Conservation (phyloP, 1,140 invertebrate genomes). For the Lepidotrigona ventralis region DNA sequence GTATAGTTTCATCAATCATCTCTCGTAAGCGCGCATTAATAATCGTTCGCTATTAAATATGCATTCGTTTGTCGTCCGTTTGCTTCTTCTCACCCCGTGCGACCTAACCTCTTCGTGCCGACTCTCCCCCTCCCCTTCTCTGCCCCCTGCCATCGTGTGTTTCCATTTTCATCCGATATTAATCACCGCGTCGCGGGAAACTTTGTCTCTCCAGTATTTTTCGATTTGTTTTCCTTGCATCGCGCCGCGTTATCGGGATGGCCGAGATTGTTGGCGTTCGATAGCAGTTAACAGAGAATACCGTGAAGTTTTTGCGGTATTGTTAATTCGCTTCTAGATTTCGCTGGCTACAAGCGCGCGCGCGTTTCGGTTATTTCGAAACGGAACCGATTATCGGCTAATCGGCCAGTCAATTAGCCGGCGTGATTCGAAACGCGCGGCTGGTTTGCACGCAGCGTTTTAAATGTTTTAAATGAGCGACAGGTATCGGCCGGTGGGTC, state of each 20-base stretch:
- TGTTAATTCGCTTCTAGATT: background rate
- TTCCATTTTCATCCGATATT: conserved; percentile 1
- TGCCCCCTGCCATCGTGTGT: background rate
- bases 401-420: conserved; percentile 16
- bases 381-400: background rate
- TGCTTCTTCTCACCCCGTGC: conserved; percentile 21
- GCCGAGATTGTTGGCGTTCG: background rate
- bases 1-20: conserved; percentile 69
- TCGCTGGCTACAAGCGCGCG: background rate
- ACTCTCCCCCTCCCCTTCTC: background rate
- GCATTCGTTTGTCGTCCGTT: conserved; percentile 66
- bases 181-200: background rate
- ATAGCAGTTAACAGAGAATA: background rate
- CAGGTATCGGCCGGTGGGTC: background rate
- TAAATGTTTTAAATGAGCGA: conserved; percentile 32
- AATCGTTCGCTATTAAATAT: conserved; percentile 72
- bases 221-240: background rate
- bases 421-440: background rate
- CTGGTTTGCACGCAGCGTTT: background rate
- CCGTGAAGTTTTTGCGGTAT: too few relatives aligned
- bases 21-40: conserved; percentile 70
- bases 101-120: background rate
- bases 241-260: background rate
- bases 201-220: too few relatives aligned
- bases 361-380: background rate